phyloP scores from a whole-genome alignment of 2,888 invertebrate genomes.

The Latrodectus hesperus region DNA sequence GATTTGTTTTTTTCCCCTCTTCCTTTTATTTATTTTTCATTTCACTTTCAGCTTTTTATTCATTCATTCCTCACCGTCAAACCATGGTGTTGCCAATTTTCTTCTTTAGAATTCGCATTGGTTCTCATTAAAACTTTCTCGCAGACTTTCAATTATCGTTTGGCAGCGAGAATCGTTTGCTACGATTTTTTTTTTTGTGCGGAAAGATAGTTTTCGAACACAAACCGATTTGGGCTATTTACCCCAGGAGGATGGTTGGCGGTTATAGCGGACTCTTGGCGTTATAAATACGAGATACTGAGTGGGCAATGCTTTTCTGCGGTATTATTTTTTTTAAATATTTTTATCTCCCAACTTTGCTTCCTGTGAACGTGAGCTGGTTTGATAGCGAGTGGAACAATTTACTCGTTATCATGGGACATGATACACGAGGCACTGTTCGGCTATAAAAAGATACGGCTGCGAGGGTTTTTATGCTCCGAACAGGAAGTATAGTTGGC shows the following conservation, averaged over 20 bases:
- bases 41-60: no score
- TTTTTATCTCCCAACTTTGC: not conserved
- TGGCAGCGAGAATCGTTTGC: no score
- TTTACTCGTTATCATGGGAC: constrained; percentile 23
- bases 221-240: no score
- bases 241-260: not conserved
- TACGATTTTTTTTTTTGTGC: no score
- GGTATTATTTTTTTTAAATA: constrained; percentile 2
- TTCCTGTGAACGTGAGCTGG: constrained; percentile 35
- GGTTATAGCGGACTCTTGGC: not conserved
- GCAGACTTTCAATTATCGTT: no score
- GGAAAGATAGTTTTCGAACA: no score
- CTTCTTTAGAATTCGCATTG: no score
- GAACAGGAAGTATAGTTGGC: not conserved
- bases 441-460: not conserved
- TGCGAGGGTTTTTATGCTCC: not conserved
- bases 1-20: no score
- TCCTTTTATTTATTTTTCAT: no score
- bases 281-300: not conserved
- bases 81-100: no score
- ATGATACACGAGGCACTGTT: not conserved
- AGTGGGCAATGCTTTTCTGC: not conserved
- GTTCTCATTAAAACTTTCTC: no score
- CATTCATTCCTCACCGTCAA: no score
- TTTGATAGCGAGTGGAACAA: constrained; percentile 13